phyloP scores from a whole-genome alignment of 2,797 vertebrate species.

The Sarcoramphus papa region DNA sequence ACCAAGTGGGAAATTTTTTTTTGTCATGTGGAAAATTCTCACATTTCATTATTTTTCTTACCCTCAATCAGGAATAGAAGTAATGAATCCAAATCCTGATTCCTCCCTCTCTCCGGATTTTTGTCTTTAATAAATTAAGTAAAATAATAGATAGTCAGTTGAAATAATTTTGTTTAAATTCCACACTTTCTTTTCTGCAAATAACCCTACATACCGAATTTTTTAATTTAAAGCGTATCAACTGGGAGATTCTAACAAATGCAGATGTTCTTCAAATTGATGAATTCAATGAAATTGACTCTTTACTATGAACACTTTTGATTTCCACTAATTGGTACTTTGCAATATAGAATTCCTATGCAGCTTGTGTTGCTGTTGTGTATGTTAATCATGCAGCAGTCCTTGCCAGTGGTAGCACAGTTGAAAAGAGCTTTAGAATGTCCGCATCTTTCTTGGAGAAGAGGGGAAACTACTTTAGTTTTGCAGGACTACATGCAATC shows the following conservation, averaged over 20 bases:
- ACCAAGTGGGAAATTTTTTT: background rate
- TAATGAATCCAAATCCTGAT: background rate
- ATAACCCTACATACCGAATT: background rate
- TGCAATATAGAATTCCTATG: background rate
- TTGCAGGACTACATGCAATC: background rate
- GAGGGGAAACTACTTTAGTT: background rate
- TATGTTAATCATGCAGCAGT: background rate
- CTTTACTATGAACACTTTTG: background rate
- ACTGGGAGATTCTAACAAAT: background rate
- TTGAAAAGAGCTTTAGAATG: background rate
- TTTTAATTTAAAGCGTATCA: background rate
- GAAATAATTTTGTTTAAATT: background rate
- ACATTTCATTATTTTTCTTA: background rate
- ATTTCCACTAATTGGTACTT: background rate
- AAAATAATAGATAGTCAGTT: background rate
- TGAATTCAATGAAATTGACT: background rate
- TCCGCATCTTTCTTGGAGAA: background rate
- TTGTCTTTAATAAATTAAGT: background rate
- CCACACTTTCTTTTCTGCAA: background rate
- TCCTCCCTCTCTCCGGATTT: background rate
- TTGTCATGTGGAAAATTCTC: background rate
- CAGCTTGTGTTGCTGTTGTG: background rate
- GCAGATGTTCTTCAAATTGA: background rate
- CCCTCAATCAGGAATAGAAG: background rate
- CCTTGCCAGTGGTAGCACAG: background rate